Conservation (phyloP, 2,113 vertebrate species). For the Promerops cafer region DNA sequence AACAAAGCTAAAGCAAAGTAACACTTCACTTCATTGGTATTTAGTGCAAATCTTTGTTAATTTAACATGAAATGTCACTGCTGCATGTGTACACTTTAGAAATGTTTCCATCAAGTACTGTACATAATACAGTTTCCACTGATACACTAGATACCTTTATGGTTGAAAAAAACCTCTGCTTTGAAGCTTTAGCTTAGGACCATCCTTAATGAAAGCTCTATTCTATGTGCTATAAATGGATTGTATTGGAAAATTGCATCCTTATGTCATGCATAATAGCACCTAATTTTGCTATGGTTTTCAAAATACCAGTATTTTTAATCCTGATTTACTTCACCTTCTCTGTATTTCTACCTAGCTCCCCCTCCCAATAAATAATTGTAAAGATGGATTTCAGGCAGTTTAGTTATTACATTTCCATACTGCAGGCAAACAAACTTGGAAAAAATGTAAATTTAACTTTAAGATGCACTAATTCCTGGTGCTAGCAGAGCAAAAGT, state of each 20-base stretch:
- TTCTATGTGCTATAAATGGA: neutral
- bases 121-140: slow-evolving; percentile 3
- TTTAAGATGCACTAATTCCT: neutral
- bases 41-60: slow-evolving; percentile 71
- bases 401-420: neutral
- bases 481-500: neutral
- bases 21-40: slow-evolving; percentile 72
- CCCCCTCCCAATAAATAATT: neutral
- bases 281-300: slow-evolving; percentile 22
- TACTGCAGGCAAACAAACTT: neutral
- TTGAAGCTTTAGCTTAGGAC: slow-evolving; percentile 32
- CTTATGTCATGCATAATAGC: slow-evolving; percentile 33
- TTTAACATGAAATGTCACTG: slow-evolving; percentile 60
- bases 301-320: neutral
- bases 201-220: neutral
- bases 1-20: slow-evolving; percentile 71
- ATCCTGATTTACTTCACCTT: neutral
- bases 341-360: neutral
- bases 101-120: slow-evolving; percentile 39
- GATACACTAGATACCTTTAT: slow-evolving; percentile 41
- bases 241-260: slow-evolving; percentile 28
- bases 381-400: neutral
- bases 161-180: neutral
- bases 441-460: neutral
- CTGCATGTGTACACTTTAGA: slow-evolving; percentile 41